These are phyloP conservation scores for Nomada lathburiana DNA, from an alignment of 2,888 invertebrate genomes.

Conservation along the genomic window DNA sequence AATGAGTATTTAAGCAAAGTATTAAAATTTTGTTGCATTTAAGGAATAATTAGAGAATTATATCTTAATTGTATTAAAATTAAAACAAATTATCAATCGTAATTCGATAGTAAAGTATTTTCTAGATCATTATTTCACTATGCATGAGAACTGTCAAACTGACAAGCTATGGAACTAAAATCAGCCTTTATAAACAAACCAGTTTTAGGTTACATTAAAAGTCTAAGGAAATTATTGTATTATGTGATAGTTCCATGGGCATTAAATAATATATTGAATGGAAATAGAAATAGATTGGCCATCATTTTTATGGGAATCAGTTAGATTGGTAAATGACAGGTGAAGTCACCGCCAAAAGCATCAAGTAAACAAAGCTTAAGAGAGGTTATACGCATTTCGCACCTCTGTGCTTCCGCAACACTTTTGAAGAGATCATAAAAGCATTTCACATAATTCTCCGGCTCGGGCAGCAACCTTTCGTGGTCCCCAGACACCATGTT, in stretches of 20 bases:
- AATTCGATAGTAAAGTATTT: neutral
- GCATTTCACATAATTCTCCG: slow-evolving; percentile 83
- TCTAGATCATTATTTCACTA: neutral
- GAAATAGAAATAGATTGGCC: slow-evolving; percentile 2
- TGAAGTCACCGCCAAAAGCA: slow-evolving; percentile 65
- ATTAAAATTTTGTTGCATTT: slow-evolving; percentile 9
- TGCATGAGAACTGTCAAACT: slow-evolving; percentile 53
- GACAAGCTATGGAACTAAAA: slow-evolving; percentile 3
- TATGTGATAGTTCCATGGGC: neutral
- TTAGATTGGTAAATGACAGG: slow-evolving; percentile 51
- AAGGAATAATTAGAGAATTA: neutral
- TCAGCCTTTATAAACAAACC: slow-evolving; percentile 60
- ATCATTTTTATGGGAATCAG: slow-evolving; percentile 20
- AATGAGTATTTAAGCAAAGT: slow-evolving; percentile 12
- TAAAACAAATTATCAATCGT: slow-evolving; percentile 1
- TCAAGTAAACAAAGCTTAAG: slow-evolving; percentile 78
- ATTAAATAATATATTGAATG: slow-evolving; percentile 6
- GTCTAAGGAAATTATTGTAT: neutral
- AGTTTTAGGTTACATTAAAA: slow-evolving; percentile 69
- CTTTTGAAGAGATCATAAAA: slow-evolving; percentile 85
- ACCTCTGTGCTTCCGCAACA: slow-evolving; percentile 84
- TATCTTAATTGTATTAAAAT: slow-evolving; percentile 1
- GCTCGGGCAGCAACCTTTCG: slow-evolving; percentile 83
- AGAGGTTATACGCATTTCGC: slow-evolving; percentile 78
- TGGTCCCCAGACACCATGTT: slow-evolving; percentile 81